Evolutionary conservation across 2,888 invertebrate genomes (phyloP).

Genomic region (Clanis bilineata): DNA sequence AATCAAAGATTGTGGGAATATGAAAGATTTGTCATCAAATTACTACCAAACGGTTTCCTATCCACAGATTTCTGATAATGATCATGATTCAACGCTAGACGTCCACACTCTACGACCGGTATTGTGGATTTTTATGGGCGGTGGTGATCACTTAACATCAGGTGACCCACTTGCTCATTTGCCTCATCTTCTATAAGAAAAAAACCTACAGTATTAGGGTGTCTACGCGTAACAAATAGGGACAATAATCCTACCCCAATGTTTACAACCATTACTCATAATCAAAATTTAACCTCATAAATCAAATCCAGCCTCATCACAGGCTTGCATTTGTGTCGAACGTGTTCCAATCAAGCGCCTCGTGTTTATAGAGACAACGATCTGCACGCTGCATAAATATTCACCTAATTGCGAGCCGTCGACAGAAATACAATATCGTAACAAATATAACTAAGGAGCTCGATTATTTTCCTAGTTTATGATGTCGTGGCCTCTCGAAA

Average conservation of each 20-base stretch:
- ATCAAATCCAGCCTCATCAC: not conserved
- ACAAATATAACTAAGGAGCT: constrained; percentile 4
- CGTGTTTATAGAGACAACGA: constrained; percentile 21
- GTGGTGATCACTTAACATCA: no score
- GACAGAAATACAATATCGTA: constrained; percentile 18
- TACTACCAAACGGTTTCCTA: no score
- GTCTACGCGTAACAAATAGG: no score
- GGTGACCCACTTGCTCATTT: no score
- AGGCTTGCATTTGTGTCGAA: not conserved
- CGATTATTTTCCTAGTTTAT: not conserved
- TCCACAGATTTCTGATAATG: no score
- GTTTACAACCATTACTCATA: not conserved
- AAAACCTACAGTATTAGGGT: no score
- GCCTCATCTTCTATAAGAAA: no score
- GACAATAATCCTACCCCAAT: not conserved
- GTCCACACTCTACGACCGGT: no score
- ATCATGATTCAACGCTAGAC: no score
- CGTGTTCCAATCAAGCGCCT: constrained; percentile 32
- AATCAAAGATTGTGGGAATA: no score
- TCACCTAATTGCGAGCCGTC: constrained; percentile 17
- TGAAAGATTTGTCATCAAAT: no score
- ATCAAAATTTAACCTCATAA: constrained; percentile 3
- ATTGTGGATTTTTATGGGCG: no score
- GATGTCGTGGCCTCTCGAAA: not conserved
- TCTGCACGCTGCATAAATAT: constrained; percentile 21